Evolutionary conservation across 2,797 vertebrate species (phyloP).

Genomic region (Protosalanx chinensis): DNA sequence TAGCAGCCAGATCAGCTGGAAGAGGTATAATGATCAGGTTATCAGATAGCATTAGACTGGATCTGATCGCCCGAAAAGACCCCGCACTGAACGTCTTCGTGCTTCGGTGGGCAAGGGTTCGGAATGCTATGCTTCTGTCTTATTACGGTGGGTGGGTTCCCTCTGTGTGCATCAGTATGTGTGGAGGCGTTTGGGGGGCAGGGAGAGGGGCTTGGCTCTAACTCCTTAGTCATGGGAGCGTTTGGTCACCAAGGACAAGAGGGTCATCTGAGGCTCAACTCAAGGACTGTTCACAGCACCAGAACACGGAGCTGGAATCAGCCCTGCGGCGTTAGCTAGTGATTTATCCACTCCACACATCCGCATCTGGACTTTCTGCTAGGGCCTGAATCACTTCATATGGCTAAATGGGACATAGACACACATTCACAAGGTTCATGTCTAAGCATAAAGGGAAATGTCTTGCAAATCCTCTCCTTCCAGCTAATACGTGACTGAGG

Average conservation of each 20-base stretch:
- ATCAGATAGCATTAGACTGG: neutral
- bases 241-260: neutral
- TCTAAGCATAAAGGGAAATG: conserved; percentile 47
- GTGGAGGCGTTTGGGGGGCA: neutral
- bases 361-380: conserved; percentile 48
- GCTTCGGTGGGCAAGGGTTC: neutral
- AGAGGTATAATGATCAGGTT: conserved; percentile 1
- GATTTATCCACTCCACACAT: conserved; percentile 69
- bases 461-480: conserved; percentile 16
- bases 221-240: neutral
- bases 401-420: conserved; percentile 58
- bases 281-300: neutral
- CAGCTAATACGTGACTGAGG: conserved; percentile 49
- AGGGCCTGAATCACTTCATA: conserved; percentile 53
- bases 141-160: neutral
- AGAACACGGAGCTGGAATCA: neutral
- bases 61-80: neutral
- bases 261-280: neutral
- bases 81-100: neutral
- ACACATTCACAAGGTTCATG: conserved; percentile 41
- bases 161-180: neutral
- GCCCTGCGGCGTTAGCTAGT: conserved; percentile 28
- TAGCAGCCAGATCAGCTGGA: conserved; percentile 5
- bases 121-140: conserved; percentile 13
- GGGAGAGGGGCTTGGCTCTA: neutral